Percentiles rank a stretch among this genome's conserved stretches.
These are phyloP conservation scores for Diaperis boleti DNA, from an alignment of 2,888 invertebrate species.

Conservation along the genomic window DNA sequence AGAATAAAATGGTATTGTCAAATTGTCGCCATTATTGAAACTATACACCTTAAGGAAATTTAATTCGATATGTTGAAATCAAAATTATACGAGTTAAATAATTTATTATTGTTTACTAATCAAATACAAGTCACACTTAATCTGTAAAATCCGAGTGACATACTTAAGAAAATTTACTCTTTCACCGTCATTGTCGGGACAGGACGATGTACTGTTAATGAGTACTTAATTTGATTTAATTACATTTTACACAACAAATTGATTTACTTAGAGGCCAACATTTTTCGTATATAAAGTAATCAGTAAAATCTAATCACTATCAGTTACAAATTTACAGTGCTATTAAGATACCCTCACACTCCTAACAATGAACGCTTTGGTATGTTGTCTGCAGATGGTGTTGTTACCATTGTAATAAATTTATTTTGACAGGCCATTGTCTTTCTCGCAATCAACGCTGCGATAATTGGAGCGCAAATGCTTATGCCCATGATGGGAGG, in stretches of 20 bases:
- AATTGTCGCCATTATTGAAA: too few species aligned
- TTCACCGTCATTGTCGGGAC: slow-evolving; percentile 1
- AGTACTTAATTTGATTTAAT: neutral
- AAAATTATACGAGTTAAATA: slow-evolving; percentile 19
- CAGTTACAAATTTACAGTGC: neutral
- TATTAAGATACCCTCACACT: neutral
- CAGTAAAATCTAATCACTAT: slow-evolving; percentile 1
- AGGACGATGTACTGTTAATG: too few species aligned
- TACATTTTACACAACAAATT: slow-evolving; percentile 11
- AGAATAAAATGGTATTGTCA: too few species aligned
- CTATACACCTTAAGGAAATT: slow-evolving; percentile 4
- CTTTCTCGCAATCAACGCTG: slow-evolving; percentile 1
- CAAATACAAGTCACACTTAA: slow-evolving; percentile 1
- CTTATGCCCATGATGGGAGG: slow-evolving; percentile 8
- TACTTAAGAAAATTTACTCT: slow-evolving; percentile 7
- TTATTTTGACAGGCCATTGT: slow-evolving; percentile 4
- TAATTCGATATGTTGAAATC: slow-evolving; percentile 15
- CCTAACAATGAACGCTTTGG: slow-evolving; percentile 5
- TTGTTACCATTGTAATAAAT: neutral
- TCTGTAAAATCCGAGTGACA: slow-evolving; percentile 13
- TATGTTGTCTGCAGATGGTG: neutral
- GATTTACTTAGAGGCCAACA: slow-evolving; percentile 14
- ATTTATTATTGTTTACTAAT: slow-evolving; percentile 20
- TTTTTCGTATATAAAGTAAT: slow-evolving; percentile 12
- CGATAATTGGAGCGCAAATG: neutral